A percentile compares a stretch with the other conserved stretches of the same genome.
Conservation (phyloP, 92 coral and sea anemone genomes). For the Scolanthus callimorphus region DNA sequence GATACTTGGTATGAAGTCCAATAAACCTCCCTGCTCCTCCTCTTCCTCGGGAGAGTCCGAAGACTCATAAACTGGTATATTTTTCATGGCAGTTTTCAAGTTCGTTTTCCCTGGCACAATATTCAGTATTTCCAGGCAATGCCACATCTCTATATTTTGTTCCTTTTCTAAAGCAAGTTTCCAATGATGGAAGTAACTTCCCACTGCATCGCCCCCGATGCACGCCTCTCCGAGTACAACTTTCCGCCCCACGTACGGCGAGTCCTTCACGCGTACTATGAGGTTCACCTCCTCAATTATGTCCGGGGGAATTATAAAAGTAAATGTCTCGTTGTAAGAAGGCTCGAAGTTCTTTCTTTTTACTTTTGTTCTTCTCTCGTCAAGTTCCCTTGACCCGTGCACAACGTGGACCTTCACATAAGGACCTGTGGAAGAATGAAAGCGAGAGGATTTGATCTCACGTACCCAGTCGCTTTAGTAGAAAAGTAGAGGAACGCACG, state of each 20-base stretch:
- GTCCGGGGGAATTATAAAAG: slow-evolving; percentile 44
- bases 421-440: slow-evolving; percentile 47
- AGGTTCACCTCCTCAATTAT: slow-evolving; percentile 73
- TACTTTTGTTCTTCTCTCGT: slow-evolving; percentile 63
- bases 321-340: slow-evolving; percentile 53
- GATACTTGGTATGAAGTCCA: slow-evolving; percentile 2
- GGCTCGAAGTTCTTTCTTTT: slow-evolving; percentile 87
- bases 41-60: slow-evolving; percentile 61
- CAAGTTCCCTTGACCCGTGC: slow-evolving; percentile 71
- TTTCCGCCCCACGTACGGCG: slow-evolving; percentile 68
- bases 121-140: slow-evolving; percentile 60
- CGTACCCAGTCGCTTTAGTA: no score
- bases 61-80: slow-evolving; percentile 37
- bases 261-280: slow-evolving; percentile 83
- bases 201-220: slow-evolving; percentile 78
- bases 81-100: slow-evolving; percentile 70
- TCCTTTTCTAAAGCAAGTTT: slow-evolving; percentile 60
- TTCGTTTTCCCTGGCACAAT: slow-evolving; percentile 82
- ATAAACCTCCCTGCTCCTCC: slow-evolving; percentile 60
- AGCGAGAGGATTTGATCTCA: no score
- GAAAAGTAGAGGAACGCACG: no score
- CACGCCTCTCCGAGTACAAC: slow-evolving; percentile 76
- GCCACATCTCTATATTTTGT: slow-evolving; percentile 82
- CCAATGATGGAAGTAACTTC: slow-evolving; percentile 76
- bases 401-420: slow-evolving; percentile 86